Conservation (phyloP, 2,797 vertebrate species). For the Acomys russatus region DNA sequence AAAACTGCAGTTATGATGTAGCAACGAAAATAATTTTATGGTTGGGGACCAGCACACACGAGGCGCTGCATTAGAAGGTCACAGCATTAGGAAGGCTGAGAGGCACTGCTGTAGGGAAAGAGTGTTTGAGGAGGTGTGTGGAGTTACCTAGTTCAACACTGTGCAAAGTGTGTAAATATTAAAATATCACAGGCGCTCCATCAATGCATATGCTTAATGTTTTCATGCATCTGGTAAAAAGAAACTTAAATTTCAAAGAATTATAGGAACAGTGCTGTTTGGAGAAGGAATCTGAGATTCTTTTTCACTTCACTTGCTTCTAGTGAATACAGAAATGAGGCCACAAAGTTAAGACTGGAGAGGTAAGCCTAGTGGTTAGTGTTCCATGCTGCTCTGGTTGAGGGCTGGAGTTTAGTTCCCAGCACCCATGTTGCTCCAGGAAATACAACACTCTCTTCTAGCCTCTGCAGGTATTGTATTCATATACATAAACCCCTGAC, state of each 20-base stretch:
- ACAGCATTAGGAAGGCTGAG: neutral
- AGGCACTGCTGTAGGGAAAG: neutral
- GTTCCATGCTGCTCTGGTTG: neutral
- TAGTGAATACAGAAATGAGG: conserved; percentile 2
- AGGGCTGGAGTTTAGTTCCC: neutral
- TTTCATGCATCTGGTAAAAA: neutral
- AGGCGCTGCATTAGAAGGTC: neutral
- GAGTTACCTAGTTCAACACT: neutral
- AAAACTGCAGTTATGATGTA: neutral
- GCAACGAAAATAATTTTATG: neutral
- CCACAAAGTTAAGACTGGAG: neutral
- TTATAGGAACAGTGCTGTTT: neutral
- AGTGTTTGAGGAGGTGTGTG: neutral
- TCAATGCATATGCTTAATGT: neutral
- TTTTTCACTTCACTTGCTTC: conserved; percentile 49
- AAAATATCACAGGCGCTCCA: neutral
- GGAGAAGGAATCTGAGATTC: conserved; percentile 30
- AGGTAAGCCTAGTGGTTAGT: neutral
- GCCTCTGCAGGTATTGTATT: neutral
- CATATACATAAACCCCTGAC: neutral
- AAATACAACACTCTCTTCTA: neutral
- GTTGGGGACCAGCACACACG: neutral
- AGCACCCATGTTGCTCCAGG: neutral
- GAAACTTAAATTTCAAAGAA: neutral
- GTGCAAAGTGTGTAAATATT: neutral